phyloP scores from a whole-genome alignment of 1,140 invertebrate genomes.

The Babylonia areolata region DNA sequence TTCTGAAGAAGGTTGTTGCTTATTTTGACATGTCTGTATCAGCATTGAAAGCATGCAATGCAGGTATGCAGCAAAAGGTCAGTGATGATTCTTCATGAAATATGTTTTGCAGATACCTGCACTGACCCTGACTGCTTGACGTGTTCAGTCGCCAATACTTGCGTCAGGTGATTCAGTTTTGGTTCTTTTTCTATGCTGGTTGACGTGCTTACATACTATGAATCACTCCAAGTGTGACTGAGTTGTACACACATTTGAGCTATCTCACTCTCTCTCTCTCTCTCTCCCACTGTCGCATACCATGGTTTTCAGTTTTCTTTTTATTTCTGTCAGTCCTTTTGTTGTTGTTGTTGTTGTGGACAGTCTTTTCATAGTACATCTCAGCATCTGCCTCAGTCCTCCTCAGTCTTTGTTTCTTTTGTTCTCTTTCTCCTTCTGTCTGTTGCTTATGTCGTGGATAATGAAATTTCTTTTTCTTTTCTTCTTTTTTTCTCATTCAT shows the following conservation, averaged over 20 bases:
- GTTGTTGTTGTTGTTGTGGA: too few species aligned
- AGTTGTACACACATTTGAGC: background rate
- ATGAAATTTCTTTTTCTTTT: background rate
- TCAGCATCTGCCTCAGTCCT: background rate
- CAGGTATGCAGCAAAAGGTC: too few species aligned
- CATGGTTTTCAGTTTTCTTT: too few species aligned
- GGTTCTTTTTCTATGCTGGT: background rate
- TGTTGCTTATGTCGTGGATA: background rate
- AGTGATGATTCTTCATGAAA: too few species aligned
- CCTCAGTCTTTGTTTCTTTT: constrained; percentile 17
- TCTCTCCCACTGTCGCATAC: too few species aligned
- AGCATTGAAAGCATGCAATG: too few species aligned
- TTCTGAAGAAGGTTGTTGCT: too few species aligned
- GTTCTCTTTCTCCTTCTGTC: constrained; percentile 22
- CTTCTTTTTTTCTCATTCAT: background rate
- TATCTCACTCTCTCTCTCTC: constrained; percentile 25
- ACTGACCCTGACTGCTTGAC: constrained; percentile 8
- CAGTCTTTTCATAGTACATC: background rate
- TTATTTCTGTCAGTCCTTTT: background rate
- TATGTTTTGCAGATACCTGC: constrained; percentile 23
- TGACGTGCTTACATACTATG: too few species aligned
- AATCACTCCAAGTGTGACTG: too few species aligned
- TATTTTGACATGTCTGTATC: too few species aligned
- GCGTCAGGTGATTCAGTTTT: constrained; percentile 22
- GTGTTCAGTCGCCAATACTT: background rate